Evolutionary conservation across 2,797 vertebrate species (phyloP), one percentile per base, ranked within the genome.

Genomic region (Amniataba percoides): DNA sequence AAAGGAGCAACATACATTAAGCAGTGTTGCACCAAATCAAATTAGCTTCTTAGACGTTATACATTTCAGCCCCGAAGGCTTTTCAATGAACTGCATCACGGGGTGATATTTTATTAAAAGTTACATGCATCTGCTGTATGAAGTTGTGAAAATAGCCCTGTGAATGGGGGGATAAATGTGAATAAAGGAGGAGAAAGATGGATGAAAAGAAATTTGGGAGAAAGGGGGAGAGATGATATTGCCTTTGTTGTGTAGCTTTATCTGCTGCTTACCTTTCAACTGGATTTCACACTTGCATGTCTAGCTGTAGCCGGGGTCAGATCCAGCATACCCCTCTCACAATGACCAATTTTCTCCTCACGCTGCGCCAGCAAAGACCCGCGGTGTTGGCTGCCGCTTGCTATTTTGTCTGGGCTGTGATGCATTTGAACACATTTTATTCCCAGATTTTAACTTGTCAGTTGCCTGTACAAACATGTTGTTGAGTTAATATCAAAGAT

Each of bases 241-340:
- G 93, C 92, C 80, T 95, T 96, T 96, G 95, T 96, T 91, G 81
- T 74, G 77, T 69, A 89, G 94, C 93, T 92, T 93, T 69, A 95
- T 96, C 94, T 95, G 93, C 94, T 96, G 94, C 94, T 95, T 88
- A 95, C 91, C 93, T 94, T 93, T 96, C 96, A 96, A 92, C 71
- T 88, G 88, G 90, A 96, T 96, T 96, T 96, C 96, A 96, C 95
- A 95, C 93, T 94, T 59, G 84, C 93, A 78, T 74, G 94, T 96
- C 94, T 88, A 63, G 63, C 82, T 76, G 88, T 61, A 85, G 91
- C 84, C 87, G 66, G 93, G 95, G 95, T 96, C 95, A 95, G 83
- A 87, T 83, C 79, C 89, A 71, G 93, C 88, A 89, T 64, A 93
- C 81, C 89, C 90, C 85, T 80, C 84, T 84, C 93, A 96, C 95